These are phyloP conservation scores for Nyctibius bracteatus DNA, from an alignment of 2,113 vertebrate genomes.

Conservation along the genomic window DNA sequence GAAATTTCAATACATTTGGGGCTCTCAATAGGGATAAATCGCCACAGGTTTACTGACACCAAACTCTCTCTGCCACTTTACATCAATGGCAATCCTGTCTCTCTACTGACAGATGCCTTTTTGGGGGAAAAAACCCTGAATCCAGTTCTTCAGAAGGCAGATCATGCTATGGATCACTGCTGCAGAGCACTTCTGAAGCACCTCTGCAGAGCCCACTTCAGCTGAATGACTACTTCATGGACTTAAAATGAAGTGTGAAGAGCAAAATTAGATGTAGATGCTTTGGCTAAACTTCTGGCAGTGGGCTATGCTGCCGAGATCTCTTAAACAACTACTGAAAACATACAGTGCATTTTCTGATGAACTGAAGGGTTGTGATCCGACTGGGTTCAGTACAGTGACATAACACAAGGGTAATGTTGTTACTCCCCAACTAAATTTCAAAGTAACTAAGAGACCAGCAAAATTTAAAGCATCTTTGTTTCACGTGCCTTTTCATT, in stretches of 20 bases:
- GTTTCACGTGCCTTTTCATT: background rate
- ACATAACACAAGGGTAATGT: background rate
- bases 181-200: background rate
- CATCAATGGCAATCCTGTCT: background rate
- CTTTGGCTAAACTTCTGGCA: background rate
- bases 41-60: background rate
- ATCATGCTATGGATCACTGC: background rate
- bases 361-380: background rate
- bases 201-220: slow-evolving; percentile 8
- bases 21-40: background rate
- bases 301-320: background rate
- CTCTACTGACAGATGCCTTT: background rate
- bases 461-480: background rate
- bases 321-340: background rate
- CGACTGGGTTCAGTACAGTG: background rate
- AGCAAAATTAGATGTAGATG: background rate
- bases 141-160: background rate
- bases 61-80: background rate
- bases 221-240: background rate
- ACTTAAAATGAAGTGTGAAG: background rate
- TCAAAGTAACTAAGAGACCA: background rate
- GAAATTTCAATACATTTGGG: background rate
- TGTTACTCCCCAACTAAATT: background rate
- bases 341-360: background rate
- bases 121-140: background rate